Base-by-base conservation (phyloP, 2,888 invertebrate species). In the Nomada ferruginata region DNA sequence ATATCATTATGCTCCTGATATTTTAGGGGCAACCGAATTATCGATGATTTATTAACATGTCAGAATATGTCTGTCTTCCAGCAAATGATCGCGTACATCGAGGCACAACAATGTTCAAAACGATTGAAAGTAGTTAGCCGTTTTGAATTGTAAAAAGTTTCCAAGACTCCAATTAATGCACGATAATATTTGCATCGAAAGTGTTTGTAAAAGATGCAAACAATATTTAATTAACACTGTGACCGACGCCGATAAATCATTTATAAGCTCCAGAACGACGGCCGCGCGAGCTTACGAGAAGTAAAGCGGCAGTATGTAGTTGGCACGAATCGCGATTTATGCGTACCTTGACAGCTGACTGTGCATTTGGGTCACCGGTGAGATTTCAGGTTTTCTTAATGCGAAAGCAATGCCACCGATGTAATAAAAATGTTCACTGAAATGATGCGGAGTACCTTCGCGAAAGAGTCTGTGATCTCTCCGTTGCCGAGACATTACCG, bases 1-100 rank as follows among this genome's bases (percentile, higher is more conserved):
- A 83, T 88, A 87, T 85, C 83, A 90, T 90, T 88, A 89, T 89
- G 86, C 76, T 86, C 85, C 85, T 85, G 83, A 91, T 91, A 90
- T 89, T 86, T 88, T 85, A 44, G 26, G 50, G 36, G 47, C 53
- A 4, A 53, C 13, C 47, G n/a, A 53, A 68, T 63, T 64, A 66
- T 71, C 53, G 69, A 69, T 42, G 59, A 65, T 70, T 42, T 3
- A 3, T 47, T 47, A 15, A 15, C 0, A 15, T 36, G 7, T 36
- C 29, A 7, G 7, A 36, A 36, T 7, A 7, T 7, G 7, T 5
- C 5, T 36, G 36, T 36, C 36, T 36, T 36, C 7, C 36, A 36
- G 36, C 36, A 36, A 36, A 36, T 36, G 36, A 7, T 29, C 29
- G 29, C 29, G 29, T 29, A 29, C 7, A 29, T 29, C 29, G 7